Base-by-base conservation (phyloP, 2,113 vertebrate genomes). In the Brachionichthys hirsutus region DNA sequence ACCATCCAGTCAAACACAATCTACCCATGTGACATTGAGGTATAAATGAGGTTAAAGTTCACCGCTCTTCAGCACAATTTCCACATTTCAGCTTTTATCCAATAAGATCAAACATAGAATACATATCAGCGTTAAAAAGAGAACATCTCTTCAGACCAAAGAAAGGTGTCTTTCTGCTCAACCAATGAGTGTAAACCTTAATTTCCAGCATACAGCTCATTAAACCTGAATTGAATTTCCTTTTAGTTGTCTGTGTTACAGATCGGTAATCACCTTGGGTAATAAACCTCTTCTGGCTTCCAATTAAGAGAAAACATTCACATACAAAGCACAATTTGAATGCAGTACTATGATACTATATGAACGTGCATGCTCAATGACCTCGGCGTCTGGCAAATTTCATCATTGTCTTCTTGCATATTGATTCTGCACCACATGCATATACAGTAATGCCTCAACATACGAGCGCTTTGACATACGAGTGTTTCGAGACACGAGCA, bases 201-300 rank as follows among this genome's bases (percentile, higher is more conserved):
- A 73, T 73, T 69, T 80, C 64, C 54, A 72, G 47, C 77, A 54
- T 60, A 74, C 78, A 84, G 67, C 86, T 89, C 88, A 90, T 91
- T 91, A 89, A 82, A 87, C 77, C 48, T 56, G 68, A 85, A 89
- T 77, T 85, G 78, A 75, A 84, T 90, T 90, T 82, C 71, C 66
- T 84, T 78, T 78, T 64, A 61, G 67, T 77, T 69, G 78, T 73
- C 67, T 18, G 56, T 46, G 49, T 54, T 68, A 80, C 62, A 82
- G 71, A 78, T 87, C 75, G 77, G 78, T 73, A 80, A 84, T 85
- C 87, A 87, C 78, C 77, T 80, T 45, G 49, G 69, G 68, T 77
- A 73, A 87, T 84, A 81, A 86, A 86, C 70, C 81, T 82, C 69
- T 66, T 65, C 77, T 78, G 63, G 81, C 70, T 54, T 62, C 82